Evolutionary conservation across 2,797 vertebrate genomes (phyloP).

Genomic region (Micromesistius poutassou): DNA sequence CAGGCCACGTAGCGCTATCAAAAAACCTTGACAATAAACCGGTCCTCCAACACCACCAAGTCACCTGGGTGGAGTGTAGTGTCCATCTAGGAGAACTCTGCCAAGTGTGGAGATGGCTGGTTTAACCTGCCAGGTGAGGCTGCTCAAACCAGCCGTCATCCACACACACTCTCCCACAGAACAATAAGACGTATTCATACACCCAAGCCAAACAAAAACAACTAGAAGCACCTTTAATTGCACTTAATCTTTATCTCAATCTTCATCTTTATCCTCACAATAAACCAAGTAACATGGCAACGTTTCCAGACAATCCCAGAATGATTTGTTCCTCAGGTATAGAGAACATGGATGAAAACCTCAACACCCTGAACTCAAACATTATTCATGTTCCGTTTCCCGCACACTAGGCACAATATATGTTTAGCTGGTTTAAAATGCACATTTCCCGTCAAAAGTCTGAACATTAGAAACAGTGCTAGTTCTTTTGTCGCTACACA

Average conservation of each 20-base stretch:
- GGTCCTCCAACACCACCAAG: too few relatives aligned
- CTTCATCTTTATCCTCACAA: too few relatives aligned
- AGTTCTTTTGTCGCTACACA: background rate
- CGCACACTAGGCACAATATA: background rate
- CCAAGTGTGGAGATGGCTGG: too few relatives aligned
- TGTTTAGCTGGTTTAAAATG: background rate
- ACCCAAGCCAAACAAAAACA: constrained; percentile 3
- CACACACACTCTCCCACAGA: background rate
- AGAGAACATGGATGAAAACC: background rate
- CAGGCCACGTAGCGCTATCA: too few relatives aligned
- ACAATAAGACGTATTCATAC: background rate
- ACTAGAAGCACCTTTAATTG: background rate
- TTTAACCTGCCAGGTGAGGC: too few relatives aligned
- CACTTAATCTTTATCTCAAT: constrained; percentile 4
- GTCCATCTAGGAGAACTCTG: too few relatives aligned
- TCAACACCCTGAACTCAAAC: constrained; percentile 3
- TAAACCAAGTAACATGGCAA: background rate
- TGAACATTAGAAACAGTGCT: background rate
- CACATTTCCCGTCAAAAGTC: background rate
- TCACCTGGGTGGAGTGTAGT: too few relatives aligned
- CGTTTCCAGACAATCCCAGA: background rate
- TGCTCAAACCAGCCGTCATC: too few relatives aligned
- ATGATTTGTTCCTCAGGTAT: background rate
- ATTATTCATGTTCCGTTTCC: background rate
- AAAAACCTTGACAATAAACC: too few relatives aligned